Base-by-base conservation (phyloP, 2,888 invertebrate genomes). In the Volucella bombylans region DNA sequence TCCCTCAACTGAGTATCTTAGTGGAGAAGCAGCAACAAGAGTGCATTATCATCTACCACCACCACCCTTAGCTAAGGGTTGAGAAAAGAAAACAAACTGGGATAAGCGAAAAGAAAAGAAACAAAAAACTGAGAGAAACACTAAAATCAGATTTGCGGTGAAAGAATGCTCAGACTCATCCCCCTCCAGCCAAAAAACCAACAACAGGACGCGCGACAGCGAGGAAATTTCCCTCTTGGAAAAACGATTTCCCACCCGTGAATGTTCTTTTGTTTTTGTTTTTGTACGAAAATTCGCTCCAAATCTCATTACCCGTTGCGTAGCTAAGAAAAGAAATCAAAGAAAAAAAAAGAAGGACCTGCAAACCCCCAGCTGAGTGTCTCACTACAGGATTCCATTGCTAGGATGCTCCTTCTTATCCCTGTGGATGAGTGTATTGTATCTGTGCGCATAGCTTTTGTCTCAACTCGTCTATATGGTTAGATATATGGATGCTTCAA, bases 261-360 rank as follows among this genome's bases (percentile, higher is more conserved):
- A 74, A 74, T 71, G 80, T 74, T 77, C 65, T 49, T 74, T 83
- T 83, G 79, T 80, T 49, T 74, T 83, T 83, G 79, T 80, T 83
- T 80, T 80, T 83, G 54, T 80, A 74, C 65, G 69, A 83, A 82
- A 31, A 79, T 82, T 79, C 79, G 79, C 82, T 82, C 79, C 73
- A 82, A 83, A 83, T 83, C 80, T 83, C 83, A 83, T 83, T 83
- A 83, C 80, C 83, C 83, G 61, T 83, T 83, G 83, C 83, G 83
- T 83, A 83, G 83, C 80, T 83, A 52, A 68, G 31, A 43, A 14
- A 45, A 15, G 45, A 49, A 50, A 14, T 23, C 47, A 64, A 55
- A 62, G 23, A 41, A 54, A 62, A 61, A 64, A 50, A 69, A 47
- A 62, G 68, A 67, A 67, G 41, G 49, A 62, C 69, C 73, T 79